phyloP scores from a whole-genome alignment of 2,797 vertebrate species.

The Tadarida brasiliensis region DNA sequence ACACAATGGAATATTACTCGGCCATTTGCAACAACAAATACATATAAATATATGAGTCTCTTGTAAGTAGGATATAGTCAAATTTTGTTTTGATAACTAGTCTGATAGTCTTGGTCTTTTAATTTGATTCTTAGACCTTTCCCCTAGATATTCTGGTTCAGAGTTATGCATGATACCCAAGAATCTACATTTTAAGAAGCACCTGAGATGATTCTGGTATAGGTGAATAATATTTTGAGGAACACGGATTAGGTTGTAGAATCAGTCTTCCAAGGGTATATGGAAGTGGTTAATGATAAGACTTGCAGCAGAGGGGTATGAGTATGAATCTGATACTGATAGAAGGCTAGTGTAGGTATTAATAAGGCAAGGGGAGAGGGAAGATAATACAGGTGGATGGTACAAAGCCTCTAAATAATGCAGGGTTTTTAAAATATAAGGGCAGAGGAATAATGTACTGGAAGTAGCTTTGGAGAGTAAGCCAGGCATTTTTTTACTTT shows the following conservation, averaged over 20 bases:
- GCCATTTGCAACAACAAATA: not conserved
- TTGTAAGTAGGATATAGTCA: not conserved
- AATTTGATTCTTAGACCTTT: constrained; percentile 20
- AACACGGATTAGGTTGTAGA: not conserved
- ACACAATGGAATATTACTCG: not conserved
- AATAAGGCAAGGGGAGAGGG: not conserved
- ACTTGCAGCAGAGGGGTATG: not conserved
- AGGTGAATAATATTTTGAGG: not conserved
- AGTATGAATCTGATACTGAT: not conserved
- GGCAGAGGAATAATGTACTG: not conserved
- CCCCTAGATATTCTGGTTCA: not conserved
- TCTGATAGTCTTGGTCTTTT: not conserved
- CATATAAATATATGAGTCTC: not conserved
- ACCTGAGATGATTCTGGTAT: not conserved
- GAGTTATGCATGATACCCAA: not conserved
- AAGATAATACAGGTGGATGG: not conserved
- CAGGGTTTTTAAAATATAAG: not conserved
- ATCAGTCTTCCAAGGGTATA: not conserved
- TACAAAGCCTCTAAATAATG: not conserved
- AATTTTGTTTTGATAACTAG: constrained; percentile 32
- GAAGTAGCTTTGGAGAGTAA: not conserved
- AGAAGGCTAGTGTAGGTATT: not conserved
- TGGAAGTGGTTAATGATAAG: not conserved
- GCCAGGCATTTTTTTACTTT: constrained; percentile 7
- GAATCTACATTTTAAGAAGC: constrained; percentile 22